Base-by-base conservation (phyloP, 2,113 vertebrate genomes). In the Corydoras maculifer region DNA sequence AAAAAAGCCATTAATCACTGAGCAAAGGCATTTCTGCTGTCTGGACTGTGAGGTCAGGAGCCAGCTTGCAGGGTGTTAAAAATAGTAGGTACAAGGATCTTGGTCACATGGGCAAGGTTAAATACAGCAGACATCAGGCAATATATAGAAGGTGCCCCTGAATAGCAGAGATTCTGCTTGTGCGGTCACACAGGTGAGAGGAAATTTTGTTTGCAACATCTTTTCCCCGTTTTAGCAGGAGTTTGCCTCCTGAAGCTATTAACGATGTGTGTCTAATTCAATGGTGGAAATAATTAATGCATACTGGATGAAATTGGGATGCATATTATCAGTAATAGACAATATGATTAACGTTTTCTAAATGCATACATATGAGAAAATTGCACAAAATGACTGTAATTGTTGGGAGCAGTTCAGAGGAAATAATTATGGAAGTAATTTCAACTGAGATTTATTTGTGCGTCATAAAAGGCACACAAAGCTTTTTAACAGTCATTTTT, bases 41-140 rank as follows among this genome's bases (percentile, higher is more conserved):
- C 32, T 62, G 14, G 18, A 55, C 13, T 63, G 55, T 48, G 60
- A 49, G 32, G 32, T 11, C 58, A 51, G 31, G 7, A 49, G 62
- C 31, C 51, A 59, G 5, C 32, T 65, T 5, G 18, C 49, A n/a
- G 6, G 8, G 8, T 30, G 68, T 62, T 72, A 78, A 74, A 74
- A 79, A 79, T 77, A 80, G 66, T 48, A 9, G 4, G n/a, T 59
- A 51, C 25, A 50, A 68, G 50, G 51, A 62, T 54, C 77, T 70
- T 62, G 51, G 54, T 79, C 69, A 76, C 71, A 68, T 13, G 62
- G 73, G 60, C 49, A 67, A 64, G 71, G 74, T 78, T 68, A 80
- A 66, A 76, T 82, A 78, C 78, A 75, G 60, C 57, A 65, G 67
- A 65, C 76, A 76, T 54, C 35, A 50, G 55, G 50, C 32, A 25